Percentiles rank a stretch among this genome's conserved stretches.
Conservation (phyloP, 2,113 vertebrate species). For the Chauna torquata region DNA sequence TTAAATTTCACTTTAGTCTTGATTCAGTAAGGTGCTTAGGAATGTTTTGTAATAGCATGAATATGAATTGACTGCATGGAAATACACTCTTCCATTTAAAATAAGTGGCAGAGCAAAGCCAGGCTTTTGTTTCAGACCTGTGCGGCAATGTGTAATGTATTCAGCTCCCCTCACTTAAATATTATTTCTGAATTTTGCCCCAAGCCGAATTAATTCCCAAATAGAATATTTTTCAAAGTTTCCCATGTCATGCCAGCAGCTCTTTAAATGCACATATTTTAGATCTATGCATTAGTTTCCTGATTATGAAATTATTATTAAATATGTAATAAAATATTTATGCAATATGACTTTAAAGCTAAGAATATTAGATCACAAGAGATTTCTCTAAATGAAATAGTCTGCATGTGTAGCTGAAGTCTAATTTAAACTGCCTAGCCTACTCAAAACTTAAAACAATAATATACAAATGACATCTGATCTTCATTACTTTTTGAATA, state of each 20-base stretch:
- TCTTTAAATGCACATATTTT: not conserved
- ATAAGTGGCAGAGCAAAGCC: not conserved
- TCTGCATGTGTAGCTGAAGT: not conserved
- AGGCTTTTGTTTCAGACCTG: not conserved
- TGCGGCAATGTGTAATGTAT: not conserved
- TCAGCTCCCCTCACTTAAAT: not conserved
- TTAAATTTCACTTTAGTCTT: not conserved
- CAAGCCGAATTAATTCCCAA: not conserved
- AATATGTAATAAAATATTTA: conserved; percentile 49
- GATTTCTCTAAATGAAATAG: conserved; percentile 42
- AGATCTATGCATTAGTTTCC: not conserved
- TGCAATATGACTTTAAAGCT: not conserved
- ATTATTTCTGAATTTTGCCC: not conserved
- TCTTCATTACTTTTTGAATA: not conserved
- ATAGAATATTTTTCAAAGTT: not conserved
- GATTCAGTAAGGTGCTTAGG: not conserved
- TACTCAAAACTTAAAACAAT: not conserved
- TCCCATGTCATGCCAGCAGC: not conserved
- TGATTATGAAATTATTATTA: conserved; percentile 5
- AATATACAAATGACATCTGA: not conserved
- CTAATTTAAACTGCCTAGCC: not conserved
- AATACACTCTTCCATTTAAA: not conserved
- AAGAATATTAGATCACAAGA: conserved; percentile 32
- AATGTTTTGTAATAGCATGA: not conserved
- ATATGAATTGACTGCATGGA: not conserved